phyloP scores from a whole-genome alignment of 2,113 vertebrate genomes.

The Rhinoderma darwinii region DNA sequence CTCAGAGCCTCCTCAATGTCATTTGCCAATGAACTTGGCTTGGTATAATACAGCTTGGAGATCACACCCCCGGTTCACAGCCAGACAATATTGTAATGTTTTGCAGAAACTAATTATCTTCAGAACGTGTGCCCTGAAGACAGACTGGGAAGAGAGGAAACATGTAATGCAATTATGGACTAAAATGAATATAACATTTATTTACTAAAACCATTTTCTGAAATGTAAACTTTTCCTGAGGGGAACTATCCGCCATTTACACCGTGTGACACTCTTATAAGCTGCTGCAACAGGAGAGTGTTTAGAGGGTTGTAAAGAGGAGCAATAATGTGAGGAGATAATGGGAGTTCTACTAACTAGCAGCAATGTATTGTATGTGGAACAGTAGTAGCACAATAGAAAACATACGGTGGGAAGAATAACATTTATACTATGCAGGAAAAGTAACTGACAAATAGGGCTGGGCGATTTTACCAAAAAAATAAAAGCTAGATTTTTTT shows the following conservation, averaged over 20 bases:
- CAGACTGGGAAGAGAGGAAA: constrained; percentile 50
- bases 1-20: constrained; percentile 53
- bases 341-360: background rate
- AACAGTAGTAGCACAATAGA: background rate
- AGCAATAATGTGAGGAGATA: background rate
- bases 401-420: background rate
- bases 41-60: constrained; percentile 37
- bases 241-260: constrained; percentile 48
- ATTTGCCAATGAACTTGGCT: constrained; percentile 51
- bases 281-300: background rate
- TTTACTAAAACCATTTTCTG: constrained; percentile 58
- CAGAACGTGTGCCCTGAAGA: constrained; percentile 53
- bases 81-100: constrained; percentile 51
- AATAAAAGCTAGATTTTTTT: no score
- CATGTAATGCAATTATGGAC: constrained; percentile 55
- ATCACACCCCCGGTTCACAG: constrained; percentile 58
- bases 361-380: background rate
- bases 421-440: background rate
- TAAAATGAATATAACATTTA: constrained; percentile 56
- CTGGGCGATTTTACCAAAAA: no score
- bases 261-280: background rate
- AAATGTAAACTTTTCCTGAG: constrained; percentile 47
- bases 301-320: background rate
- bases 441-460: background rate
- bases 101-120: constrained; percentile 60